Percentiles rank a stretch among this genome's conserved stretches.
Evolutionary conservation across 2,797 vertebrate species (phyloP).

Genomic region (Clarias laeviceps): DNA sequence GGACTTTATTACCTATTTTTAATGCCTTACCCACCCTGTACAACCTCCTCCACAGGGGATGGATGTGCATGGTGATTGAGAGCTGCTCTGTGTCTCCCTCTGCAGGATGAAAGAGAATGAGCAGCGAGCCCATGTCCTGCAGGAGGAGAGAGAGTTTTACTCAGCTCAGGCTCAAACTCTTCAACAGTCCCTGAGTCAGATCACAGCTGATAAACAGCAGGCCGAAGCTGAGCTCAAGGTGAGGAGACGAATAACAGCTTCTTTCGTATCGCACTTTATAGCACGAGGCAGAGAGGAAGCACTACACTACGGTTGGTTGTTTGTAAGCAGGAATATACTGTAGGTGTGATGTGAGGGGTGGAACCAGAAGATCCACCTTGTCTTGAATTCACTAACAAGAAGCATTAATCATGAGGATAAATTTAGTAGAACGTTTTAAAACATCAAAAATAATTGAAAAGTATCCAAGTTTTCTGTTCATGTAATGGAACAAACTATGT

Average conservation of each 20-base stretch:
- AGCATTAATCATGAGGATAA: too few species aligned
- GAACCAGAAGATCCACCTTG: not conserved
- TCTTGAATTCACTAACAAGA: not conserved
- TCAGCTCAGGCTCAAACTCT: slow-evolving; percentile 85
- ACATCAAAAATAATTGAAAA: not conserved
- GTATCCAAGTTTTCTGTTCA: not conserved
- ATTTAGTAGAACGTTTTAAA: not conserved
- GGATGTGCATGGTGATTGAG: not conserved
- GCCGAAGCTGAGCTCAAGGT: slow-evolving; percentile 94
- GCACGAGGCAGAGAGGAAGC: not conserved
- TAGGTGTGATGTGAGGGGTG: not conserved
- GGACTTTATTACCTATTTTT: too few species aligned
- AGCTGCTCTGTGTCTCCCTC: slow-evolving; percentile 42
- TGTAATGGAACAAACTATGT: not conserved
- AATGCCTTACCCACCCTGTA: not conserved
- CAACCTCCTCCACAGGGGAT: not conserved
- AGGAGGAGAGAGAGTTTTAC: slow-evolving; percentile 91
- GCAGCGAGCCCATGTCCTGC: slow-evolving; percentile 80
- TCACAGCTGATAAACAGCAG: slow-evolving; percentile 89
- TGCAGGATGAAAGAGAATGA: slow-evolving; percentile 88
- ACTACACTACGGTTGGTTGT: not conserved
- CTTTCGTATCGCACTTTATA: not conserved
- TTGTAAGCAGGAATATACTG: not conserved
- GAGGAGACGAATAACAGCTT: slow-evolving; percentile 9
- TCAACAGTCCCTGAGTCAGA: slow-evolving; percentile 90